phyloP scores from a whole-genome alignment of 2,888 invertebrate genomes.

The Ichneumon xanthorius region DNA sequence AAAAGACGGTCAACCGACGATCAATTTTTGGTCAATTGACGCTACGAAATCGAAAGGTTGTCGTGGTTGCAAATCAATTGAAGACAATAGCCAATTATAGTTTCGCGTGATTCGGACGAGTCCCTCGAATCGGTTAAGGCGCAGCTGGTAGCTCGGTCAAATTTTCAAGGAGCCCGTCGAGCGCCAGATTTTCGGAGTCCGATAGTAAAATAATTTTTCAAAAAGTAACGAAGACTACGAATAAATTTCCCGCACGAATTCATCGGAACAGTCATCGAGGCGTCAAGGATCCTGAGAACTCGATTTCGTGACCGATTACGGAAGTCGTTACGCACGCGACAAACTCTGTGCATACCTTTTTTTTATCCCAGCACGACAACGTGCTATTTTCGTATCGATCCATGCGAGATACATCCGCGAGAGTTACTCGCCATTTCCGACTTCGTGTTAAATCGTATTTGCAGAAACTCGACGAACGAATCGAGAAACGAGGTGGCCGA shows the following conservation, averaged over 20 bases:
- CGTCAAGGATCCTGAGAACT: neutral
- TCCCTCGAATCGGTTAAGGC: no score
- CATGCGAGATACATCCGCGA: neutral
- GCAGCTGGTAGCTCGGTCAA: no score
- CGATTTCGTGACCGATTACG: conserved; percentile 32
- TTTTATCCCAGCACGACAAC: neutral
- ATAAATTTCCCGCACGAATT: neutral
- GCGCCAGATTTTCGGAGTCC: neutral
- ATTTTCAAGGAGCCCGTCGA: no score
- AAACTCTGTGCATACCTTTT: conserved; percentile 8
- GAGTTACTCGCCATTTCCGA: conserved; percentile 1
- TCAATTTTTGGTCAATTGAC: no score
- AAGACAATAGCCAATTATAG: no score
- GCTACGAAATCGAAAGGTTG: no score
- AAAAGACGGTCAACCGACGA: no score
- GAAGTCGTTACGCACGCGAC: conserved; percentile 20
- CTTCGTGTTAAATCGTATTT: neutral
- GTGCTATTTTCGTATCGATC: conserved; percentile 2
- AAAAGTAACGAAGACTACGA: neutral
- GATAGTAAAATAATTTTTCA: neutral
- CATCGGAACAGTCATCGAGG: neutral
- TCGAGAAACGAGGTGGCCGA: conserved; percentile 69
- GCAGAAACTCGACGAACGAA: conserved; percentile 27
- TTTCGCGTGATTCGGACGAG: no score
- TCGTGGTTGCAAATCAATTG: no score